Percentiles rank a stretch among this genome's conserved stretches.
phyloP scores from a whole-genome alignment of 2,888 invertebrate genomes.

The Itoplectis maculator region DNA sequence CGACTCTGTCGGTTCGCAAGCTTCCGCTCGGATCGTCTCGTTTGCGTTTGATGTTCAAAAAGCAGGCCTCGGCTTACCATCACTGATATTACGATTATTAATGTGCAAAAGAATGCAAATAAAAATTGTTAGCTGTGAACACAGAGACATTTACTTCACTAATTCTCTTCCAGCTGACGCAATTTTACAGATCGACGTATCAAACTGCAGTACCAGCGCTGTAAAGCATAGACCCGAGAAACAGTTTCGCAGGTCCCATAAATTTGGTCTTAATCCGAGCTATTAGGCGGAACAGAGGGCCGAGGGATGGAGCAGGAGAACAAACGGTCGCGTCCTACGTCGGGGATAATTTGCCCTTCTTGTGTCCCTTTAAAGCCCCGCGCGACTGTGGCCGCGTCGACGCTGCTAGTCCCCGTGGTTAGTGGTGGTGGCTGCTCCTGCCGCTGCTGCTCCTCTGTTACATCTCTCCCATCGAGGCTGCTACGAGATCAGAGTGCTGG shows the following conservation, averaged over 20 bases:
- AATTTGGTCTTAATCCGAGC: constrained; percentile 76
- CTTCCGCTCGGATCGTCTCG: neutral
- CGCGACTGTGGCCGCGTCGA: constrained; percentile 51
- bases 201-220: neutral
- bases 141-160: neutral
- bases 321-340: constrained; percentile 43
- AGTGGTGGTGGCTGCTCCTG: constrained; percentile 21
- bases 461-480: no score
- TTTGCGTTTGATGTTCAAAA: constrained; percentile 7
- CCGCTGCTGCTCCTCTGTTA: constrained; percentile 25
- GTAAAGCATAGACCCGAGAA: neutral
- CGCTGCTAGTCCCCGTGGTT: constrained; percentile 48
- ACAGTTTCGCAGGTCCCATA: constrained; percentile 68
- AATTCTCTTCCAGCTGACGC: neutral
- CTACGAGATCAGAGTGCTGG: constrained; percentile 41
- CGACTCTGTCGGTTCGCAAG: constrained; percentile 46
- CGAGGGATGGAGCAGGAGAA: constrained; percentile 38
- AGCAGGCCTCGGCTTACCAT: no score
- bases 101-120: no score
- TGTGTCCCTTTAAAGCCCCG: constrained; percentile 67
- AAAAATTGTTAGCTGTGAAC: no score
- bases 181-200: constrained; percentile 3
- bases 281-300: constrained; percentile 72
- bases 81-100: no score
- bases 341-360: constrained; percentile 76